Evolutionary conservation across 2,797 vertebrate species (phyloP), one percentile per base, ranked within the genome.

Genomic region (Megaceryle alcyon): DNA sequence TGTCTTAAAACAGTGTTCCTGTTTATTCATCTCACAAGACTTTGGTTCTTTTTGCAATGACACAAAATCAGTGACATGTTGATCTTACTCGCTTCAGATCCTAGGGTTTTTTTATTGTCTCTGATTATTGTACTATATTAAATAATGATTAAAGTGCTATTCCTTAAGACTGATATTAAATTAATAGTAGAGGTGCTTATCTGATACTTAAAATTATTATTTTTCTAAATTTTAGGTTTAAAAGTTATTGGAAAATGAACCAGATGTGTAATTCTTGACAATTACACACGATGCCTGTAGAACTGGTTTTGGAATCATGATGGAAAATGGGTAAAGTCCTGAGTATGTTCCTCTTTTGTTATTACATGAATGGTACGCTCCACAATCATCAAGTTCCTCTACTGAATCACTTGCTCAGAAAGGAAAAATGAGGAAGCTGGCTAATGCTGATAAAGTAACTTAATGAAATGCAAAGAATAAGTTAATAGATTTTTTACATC

Each of bases 221-320:
- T 83, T 68, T 78, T 43, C 53, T 83, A 44, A 68, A 83, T 69
- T 81, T 87, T 63, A 98, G 97, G 94, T 98, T 75, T 93, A 92
- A 82, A 98, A 96, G 73, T 90, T 88, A 88, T 61, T 97, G 90
- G 96, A 86, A 97, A 97, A 98, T 35, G 81, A 98, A 64, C 83
- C 97, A 71, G 95, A 96, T 64, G 94, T 97, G 17, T 98, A 98
- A 70, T 98, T 97, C 61, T 72, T 97, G 41, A 97, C 96, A 33
- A 76, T 98, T 79, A 97, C 90, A 33, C 91, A 93, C 37, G 53
- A 91, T 33, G 97, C 95, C 56, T 95, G 69, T 86, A 96, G 95
- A 90, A 96, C 90, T 26, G 94, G 63, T 31, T 98, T 98, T 88
- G 96, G 95, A 60, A 94, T 97, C 66, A 49, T 76, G 46, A 92